Conservation (phyloP, 2,888 invertebrate genomes). For the Nephrocerus scutellatus region DNA sequence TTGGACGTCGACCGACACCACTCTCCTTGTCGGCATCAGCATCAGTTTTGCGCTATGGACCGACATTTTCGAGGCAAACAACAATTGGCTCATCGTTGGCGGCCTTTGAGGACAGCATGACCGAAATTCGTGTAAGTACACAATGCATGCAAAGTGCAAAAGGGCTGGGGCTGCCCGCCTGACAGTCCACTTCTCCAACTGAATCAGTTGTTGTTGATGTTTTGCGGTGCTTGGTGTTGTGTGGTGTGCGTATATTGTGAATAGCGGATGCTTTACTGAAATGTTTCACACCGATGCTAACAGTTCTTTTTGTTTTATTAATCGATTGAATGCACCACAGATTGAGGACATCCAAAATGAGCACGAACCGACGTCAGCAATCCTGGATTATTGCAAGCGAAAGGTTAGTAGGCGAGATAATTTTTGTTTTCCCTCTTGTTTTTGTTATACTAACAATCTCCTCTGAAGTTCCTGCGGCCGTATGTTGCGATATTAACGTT, state of each 20-base stretch:
- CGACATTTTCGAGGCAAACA: slow-evolving; percentile 16
- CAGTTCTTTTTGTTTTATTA: slow-evolving; percentile 37
- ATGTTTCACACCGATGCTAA: slow-evolving; percentile 34
- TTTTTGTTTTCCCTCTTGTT: not conserved
- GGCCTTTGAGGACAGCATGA: slow-evolving; percentile 26
- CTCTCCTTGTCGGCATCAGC: slow-evolving; percentile 5
- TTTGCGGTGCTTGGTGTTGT: too few relatives aligned
- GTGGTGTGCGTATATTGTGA: too few relatives aligned
- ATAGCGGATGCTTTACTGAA: too few relatives aligned
- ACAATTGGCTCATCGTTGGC: slow-evolving; percentile 22
- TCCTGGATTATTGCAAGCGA: slow-evolving; percentile 73
- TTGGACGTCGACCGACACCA: slow-evolving; percentile 4
- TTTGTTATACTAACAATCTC: slow-evolving; percentile 1
- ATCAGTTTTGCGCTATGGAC: slow-evolving; percentile 13
- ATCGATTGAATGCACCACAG: slow-evolving; percentile 44
- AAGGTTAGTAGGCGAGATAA: slow-evolving; percentile 49
- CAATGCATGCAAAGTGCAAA: too few relatives aligned
- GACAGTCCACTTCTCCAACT: too few relatives aligned
- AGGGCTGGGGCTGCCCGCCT: too few relatives aligned
- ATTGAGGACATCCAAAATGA: slow-evolving; percentile 62
- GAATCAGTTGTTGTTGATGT: too few relatives aligned
- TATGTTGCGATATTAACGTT: slow-evolving; percentile 67
- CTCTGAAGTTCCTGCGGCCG: slow-evolving; percentile 62
- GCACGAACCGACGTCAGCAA: slow-evolving; percentile 68
- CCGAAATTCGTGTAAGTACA: slow-evolving; percentile 30